Evolutionary conservation across 2,797 vertebrate species (phyloP).

Genomic region (Tiaroga cobitis): DNA sequence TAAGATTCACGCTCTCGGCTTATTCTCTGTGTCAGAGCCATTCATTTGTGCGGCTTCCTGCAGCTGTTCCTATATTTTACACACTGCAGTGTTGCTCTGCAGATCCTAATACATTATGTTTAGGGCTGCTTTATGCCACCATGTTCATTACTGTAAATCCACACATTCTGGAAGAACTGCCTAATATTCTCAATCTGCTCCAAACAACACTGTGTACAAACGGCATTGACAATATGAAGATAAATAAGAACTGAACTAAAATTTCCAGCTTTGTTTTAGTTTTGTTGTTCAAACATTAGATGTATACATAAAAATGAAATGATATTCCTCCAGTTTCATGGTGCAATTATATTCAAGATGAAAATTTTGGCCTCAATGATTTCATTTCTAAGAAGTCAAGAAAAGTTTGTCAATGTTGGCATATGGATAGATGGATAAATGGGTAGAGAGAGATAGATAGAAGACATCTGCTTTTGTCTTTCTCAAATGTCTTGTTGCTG

Average conservation of each 20-base stretch:
- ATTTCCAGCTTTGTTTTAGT: neutral
- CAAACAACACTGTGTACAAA: neutral
- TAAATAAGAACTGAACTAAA: constrained; percentile 11
- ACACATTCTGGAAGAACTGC: neutral
- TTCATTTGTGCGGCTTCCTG: neutral
- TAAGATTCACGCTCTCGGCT: neutral
- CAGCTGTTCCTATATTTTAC: constrained; percentile 11
- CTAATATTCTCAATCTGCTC: neutral
- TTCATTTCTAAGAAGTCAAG: neutral
- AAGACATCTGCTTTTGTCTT: neutral
- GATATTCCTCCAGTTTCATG: neutral
- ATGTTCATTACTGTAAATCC: constrained; percentile 6
- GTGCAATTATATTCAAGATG: neutral
- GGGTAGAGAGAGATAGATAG: too few relatives aligned
- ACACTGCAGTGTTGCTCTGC: neutral
- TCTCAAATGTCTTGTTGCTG: neutral
- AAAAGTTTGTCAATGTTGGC: too few relatives aligned
- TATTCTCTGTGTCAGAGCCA: neutral
- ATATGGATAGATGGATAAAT: too few relatives aligned
- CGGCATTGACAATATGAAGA: neutral
- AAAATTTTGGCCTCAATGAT: neutral
- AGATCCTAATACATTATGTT: constrained; percentile 1
- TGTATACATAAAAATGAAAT: neutral
- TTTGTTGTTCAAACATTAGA: neutral
- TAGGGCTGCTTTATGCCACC: neutral